A percentile compares a stretch with the other conserved stretches of the same genome.
Conservation (phyloP, 2,113 vertebrate species). For the Henicopernis longicauda region DNA sequence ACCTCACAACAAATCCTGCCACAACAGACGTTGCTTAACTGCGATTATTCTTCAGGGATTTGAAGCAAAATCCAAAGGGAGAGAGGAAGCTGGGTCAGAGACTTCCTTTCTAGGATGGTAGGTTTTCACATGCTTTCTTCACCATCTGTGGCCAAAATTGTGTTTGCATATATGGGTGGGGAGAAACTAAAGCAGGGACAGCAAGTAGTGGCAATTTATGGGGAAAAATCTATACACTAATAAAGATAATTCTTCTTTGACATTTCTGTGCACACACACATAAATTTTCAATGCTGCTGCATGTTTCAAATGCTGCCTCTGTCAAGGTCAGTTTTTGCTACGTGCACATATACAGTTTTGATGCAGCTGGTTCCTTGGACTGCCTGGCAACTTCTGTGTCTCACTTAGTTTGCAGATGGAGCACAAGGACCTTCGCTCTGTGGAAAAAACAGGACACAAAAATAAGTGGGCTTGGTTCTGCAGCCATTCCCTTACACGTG, state of each 20-base stretch:
- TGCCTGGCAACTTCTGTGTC: background rate
- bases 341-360: background rate
- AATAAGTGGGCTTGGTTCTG: background rate
- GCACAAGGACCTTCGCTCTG: background rate
- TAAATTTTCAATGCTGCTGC: background rate
- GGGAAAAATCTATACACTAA: background rate
- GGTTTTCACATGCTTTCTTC: background rate
- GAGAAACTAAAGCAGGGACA: background rate
- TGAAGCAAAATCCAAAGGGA: background rate
- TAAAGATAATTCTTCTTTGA: background rate
- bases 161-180: background rate
- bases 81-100: background rate
- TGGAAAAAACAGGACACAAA: background rate
- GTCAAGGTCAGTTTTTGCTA: background rate
- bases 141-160: background rate
- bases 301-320: background rate
- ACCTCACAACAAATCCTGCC: background rate
- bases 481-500: background rate
- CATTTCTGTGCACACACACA: background rate
- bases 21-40: background rate
- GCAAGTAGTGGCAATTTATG: background rate
- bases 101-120: background rate
- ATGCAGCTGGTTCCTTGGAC: background rate
- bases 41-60: background rate
- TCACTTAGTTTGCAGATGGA: background rate